A percentile compares a stretch with the other conserved stretches of the same genome.
phyloP scores from a whole-genome alignment of 2,888 invertebrate genomes.

The Coelinius sp. region DNA sequence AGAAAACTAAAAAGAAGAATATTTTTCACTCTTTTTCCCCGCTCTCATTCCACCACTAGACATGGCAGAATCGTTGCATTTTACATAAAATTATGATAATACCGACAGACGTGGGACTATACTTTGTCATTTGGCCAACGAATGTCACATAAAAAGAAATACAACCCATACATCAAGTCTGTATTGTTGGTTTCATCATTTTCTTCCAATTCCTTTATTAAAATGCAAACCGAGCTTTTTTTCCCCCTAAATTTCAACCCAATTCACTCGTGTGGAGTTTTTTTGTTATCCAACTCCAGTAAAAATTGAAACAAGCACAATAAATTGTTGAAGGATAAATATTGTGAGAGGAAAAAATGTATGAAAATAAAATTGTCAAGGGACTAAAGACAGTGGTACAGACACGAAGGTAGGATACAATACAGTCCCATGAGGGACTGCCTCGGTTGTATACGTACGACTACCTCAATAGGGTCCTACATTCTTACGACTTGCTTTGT shows the following conservation, averaged over 20 bases:
- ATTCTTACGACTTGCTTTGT: constrained; percentile 16
- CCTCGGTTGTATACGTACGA: background rate
- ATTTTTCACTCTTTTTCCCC: background rate
- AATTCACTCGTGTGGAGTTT: background rate
- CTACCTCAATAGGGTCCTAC: constrained; percentile 2
- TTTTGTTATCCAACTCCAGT: background rate
- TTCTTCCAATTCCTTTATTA: background rate
- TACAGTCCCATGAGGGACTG: background rate
- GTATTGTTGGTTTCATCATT: constrained; percentile 7
- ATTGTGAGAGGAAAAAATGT: background rate
- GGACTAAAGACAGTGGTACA: constrained; percentile 12
- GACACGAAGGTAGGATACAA: constrained; percentile 11
- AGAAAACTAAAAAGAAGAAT: constrained; percentile 3
- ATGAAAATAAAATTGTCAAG: constrained; percentile 26
- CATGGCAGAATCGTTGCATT: constrained; percentile 10
- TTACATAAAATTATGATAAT: constrained; percentile 30
- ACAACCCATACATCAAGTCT: background rate
- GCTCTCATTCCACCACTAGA: background rate
- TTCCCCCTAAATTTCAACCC: no score
- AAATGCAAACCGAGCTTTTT: constrained; percentile 1
- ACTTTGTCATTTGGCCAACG: constrained; percentile 25
- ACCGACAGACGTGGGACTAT: background rate
- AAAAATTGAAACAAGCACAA: constrained; percentile 5
- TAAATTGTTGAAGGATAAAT: background rate
- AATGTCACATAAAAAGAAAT: constrained; percentile 5